Evolutionary conservation across 2,888 invertebrate genomes (phyloP), one percentile per base, ranked within the genome.

Genomic region (Eurytoma californica): DNA sequence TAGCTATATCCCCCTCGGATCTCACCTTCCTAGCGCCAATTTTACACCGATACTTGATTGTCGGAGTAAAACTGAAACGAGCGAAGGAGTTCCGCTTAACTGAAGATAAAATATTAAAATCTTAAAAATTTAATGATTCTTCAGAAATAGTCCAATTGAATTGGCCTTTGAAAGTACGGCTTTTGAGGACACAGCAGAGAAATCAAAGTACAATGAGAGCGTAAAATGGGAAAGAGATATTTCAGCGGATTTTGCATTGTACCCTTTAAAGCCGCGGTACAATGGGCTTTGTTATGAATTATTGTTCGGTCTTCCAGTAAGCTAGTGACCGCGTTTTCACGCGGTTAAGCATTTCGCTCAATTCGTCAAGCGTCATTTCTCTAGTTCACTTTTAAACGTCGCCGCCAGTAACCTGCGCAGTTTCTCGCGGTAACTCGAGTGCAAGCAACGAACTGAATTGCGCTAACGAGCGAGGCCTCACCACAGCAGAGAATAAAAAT

Each of bases 321-420:
- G 30, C 66, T n/a, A 60, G 73, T 77, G 73, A 80, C 80, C 72
- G 73, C 68, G 20, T 80, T 80, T 80, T 69, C 68, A 73, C 63
- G 5, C 14, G 16, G 24, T 16, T 16, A 39, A 28, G 3, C 16
- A 47, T 57, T 72, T 76, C 49, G 49, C 60, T 53, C 80, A 24
- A 80, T 77, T 80, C 63, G 74, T 77, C 80, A 80, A 69, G 80
- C 76, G 65, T 74, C 73, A 74, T 80, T 77, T 77, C 67, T 76
- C 75, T 2, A 30, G 28, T n/a, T 12, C 61, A 39, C 68, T 72
- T 24, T 39, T 72, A 58, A 79, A n/a, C 57, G 65, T 58, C 69
- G 28, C 69, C n/a, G 55, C n/a, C 28, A 49, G 61, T 63, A 61
- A 61, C 51, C 77, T 53, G 66, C 39, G 39, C 3, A 4, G 39